Base-by-base conservation (phyloP, 2,797 vertebrate genomes). In the Notoglanidium macrostoma region DNA sequence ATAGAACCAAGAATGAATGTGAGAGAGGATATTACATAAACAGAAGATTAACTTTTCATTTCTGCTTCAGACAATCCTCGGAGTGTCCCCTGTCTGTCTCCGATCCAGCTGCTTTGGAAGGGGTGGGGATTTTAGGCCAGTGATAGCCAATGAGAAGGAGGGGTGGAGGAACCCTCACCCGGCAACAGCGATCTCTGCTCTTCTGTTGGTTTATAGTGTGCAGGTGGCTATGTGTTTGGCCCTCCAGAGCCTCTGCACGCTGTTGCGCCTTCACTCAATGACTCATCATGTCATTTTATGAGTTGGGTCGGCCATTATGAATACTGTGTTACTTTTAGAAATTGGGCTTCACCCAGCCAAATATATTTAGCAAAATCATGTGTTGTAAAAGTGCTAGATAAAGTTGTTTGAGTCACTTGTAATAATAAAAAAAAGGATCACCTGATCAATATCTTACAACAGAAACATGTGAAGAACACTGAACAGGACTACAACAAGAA, bases 151-250 rank as follows among this genome's bases (percentile, higher is more conserved):
- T 95, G 90, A 49, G 90, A 82, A 74, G 1, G 44, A 94, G 94
- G 95, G 95, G 95, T 93, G 95, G 95, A 92, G 93, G 93, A 89
- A 89, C 40, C 19, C 89, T 90, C 94, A 93, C 95, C 94, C 94
- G n/a, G 94, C 94, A 95, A 96, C 95, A 94, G 92, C 84, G 88
- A 85, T 61, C 55, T 83, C 92, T 88, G 87, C 88, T 89, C 87
- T 92, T 87, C 79, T 85, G 83, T 90, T 92, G 91, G 90, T 93
- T 83, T 65, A 88, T 73, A 54, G 84, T 86, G 90, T 91, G 91
- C 92, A 94, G 93, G 92, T 93, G 93, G 90, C 84, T 84, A 61
- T 90, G 55, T 82, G 85, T 91, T 11, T 51, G 89, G 88, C 89
- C 91, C 83, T 55, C 57, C 59, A 49, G 87, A 81, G 87, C 83